Conservation (phyloP, 2,797 vertebrate species). For the Malurus leucopterus region DNA sequence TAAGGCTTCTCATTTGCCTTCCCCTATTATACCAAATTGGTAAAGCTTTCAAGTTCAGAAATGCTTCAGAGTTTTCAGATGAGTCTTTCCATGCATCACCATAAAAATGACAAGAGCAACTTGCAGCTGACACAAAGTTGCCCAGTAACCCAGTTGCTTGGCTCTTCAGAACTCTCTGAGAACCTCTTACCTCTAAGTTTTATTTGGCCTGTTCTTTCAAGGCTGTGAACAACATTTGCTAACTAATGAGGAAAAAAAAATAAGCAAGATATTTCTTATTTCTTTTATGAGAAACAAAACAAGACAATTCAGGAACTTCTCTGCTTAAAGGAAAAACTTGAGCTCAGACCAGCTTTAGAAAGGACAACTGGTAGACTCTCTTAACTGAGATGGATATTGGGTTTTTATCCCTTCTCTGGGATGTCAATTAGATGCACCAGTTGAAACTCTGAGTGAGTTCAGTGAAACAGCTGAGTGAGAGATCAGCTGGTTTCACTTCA, state of each 20-base stretch:
- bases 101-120: not conserved
- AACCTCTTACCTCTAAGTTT: not conserved
- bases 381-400: not conserved
- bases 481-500: conserved; percentile 9
- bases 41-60: not conserved
- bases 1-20: not conserved
- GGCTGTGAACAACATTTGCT: not conserved
- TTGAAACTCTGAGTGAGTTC: not conserved
- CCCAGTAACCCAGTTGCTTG: not conserved
- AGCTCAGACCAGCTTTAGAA: not conserved
- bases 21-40: not conserved
- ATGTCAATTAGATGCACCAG: not conserved
- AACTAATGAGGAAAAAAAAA: not conserved
- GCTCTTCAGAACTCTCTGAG: not conserved
- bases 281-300: not conserved
- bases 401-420: not conserved
- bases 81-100: not conserved
- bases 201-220: not conserved
- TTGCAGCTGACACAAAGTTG: not conserved
- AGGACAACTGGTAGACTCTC: not conserved
- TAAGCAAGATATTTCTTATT: not conserved
- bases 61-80: not conserved
- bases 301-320: not conserved
- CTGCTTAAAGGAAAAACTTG: not conserved
- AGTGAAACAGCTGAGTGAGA: not conserved